Evolutionary conservation across 2,113 vertebrate species (phyloP).

Genomic region (Azemiops feae): DNA sequence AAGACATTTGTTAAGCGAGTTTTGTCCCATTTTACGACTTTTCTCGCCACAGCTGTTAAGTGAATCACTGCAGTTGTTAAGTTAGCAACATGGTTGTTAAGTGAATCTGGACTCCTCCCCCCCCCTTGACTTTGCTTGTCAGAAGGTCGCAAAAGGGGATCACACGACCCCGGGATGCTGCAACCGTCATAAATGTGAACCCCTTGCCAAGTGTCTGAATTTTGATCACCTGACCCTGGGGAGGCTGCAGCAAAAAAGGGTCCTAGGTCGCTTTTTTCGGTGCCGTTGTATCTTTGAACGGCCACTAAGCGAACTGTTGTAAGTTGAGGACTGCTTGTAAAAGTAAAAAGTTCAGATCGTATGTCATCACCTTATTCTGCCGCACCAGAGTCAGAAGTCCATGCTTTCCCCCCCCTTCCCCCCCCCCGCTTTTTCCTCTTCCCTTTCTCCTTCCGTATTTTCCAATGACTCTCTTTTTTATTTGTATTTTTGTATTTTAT

Average conservation of each 20-base stretch:
- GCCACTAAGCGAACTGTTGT: too few species aligned
- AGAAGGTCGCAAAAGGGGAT: not conserved
- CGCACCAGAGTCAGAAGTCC: too few species aligned
- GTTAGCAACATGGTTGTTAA: not conserved
- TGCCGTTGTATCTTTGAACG: not conserved
- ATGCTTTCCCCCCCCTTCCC: not conserved
- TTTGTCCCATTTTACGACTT: too few species aligned
- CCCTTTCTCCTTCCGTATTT: not conserved
- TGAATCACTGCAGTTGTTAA: not conserved
- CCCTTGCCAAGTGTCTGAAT: not conserved
- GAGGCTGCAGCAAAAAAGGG: not conserved
- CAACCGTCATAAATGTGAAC: not conserved
- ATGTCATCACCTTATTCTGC: too few species aligned
- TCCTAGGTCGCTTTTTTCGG: not conserved
- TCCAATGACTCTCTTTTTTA: not conserved
- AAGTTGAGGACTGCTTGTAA: too few species aligned
- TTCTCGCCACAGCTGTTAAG: not conserved
- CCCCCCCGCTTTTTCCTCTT: not conserved
- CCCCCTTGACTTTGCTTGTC: not conserved
- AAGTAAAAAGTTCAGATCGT: too few species aligned
- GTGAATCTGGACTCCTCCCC: not conserved
- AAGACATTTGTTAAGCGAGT: too few species aligned
- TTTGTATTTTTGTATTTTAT: not conserved
- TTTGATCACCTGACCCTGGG: not conserved
- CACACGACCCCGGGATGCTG: not conserved